phyloP scores from a whole-genome alignment of 2,113 vertebrate species.

The Pteropus alecto region DNA sequence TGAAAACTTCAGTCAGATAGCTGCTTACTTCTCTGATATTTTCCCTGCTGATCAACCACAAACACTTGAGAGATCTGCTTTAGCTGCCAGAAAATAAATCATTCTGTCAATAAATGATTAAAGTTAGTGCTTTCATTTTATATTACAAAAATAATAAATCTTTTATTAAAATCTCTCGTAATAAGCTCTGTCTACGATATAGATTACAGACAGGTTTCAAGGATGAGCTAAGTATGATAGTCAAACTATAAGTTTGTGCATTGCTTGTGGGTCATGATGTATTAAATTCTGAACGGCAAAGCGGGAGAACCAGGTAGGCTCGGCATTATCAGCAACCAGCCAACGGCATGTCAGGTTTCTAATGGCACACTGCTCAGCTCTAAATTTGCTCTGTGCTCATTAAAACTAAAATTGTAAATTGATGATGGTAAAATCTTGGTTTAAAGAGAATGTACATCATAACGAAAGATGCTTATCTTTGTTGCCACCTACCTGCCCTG shows the following conservation, averaged over 20 bases:
- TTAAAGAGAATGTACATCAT: neutral
- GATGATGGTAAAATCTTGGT: neutral
- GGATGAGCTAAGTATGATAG: neutral
- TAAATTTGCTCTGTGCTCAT: neutral
- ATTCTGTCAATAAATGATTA: slow-evolving; percentile 12
- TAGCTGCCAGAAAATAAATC: neutral
- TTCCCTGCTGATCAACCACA: neutral
- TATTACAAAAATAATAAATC: slow-evolving; percentile 9
- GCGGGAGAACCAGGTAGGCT: neutral
- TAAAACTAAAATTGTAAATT: neutral
- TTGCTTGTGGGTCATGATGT: neutral
- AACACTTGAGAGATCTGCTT: neutral
- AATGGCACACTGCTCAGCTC: neutral
- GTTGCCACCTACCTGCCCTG: slow-evolving; percentile 90
- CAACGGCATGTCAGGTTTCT: neutral
- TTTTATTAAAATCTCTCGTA: slow-evolving; percentile 32
- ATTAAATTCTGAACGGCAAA: neutral
- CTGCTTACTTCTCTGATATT: neutral
- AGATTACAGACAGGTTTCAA: neutral
- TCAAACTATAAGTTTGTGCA: neutral
- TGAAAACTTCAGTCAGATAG: neutral
- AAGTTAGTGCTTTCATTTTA: neutral
- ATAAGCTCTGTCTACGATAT: neutral
- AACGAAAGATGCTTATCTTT: neutral
- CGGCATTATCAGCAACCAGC: neutral